Conservation (phyloP, 1,140 invertebrate species). For the Sminthurinus signatus region DNA sequence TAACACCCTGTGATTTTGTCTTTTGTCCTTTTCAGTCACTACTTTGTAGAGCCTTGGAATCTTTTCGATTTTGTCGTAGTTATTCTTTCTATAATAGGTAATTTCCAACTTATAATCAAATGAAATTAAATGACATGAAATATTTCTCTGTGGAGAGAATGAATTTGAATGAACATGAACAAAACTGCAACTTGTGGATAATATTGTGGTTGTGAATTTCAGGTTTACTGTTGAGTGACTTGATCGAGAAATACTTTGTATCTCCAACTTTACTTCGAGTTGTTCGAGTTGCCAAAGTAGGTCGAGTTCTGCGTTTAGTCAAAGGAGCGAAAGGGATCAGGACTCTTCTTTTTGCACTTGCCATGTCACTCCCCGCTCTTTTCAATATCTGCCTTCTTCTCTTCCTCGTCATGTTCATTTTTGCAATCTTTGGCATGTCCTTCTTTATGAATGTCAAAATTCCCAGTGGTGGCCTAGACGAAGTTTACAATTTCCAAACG, state of each 20-base stretch:
- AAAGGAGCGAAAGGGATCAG: constrained; percentile 90
- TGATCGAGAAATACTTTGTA: constrained; percentile 96
- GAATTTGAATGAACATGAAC: too few species aligned
- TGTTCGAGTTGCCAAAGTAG: constrained; percentile 94
- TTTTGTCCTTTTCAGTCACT: too few species aligned
- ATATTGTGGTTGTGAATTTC: too few species aligned
- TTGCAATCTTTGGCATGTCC: constrained; percentile 93
- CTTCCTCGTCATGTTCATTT: constrained; percentile 98
- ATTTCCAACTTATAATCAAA: constrained; percentile 47
- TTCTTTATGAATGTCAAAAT: constrained; percentile 98
- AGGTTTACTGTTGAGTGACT: constrained; percentile 91
- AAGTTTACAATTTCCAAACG: constrained; percentile 98
- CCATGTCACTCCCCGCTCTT: constrained; percentile 94
- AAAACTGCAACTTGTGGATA: too few species aligned
- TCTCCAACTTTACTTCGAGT: constrained; percentile 94
- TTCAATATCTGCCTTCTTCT: constrained; percentile 98
- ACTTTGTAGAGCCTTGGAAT: constrained; percentile 98
- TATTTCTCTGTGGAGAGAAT: too few species aligned
- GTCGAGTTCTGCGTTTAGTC: constrained; percentile 89
- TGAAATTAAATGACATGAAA: too few species aligned
- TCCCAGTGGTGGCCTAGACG: constrained; percentile 72
- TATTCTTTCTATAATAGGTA: constrained; percentile 94
- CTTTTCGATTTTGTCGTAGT: constrained; percentile 99
- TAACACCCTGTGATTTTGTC: constrained; percentile 51
- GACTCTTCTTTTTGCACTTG: constrained; percentile 91